Evolutionary conservation across 2,113 vertebrate genomes (phyloP), one percentile per base, ranked within the genome.

Genomic region (Strigops habroptila): DNA sequence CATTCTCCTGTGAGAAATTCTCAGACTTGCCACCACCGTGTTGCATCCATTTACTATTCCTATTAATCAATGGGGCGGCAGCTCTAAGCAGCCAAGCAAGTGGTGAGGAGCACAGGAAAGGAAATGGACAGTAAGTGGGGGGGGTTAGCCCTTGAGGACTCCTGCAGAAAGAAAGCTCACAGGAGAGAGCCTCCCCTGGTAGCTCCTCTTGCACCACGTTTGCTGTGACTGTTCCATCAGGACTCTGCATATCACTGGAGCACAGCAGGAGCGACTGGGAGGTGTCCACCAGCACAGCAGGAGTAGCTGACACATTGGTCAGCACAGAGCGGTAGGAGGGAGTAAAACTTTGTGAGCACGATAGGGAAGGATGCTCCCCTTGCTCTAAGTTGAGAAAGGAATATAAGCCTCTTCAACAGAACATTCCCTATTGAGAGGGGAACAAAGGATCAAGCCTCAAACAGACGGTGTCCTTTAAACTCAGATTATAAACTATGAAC

Each of bases 191-290:
- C 27, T 55, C 19, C 13, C 11, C 15, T 44, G 9, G 21, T 33
- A 63, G 30, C 31, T 70, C 12, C 18, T 82, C 51, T 77, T 78
- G 55, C 30, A 67, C 7, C 22, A 62, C 16, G 23, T 81, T 88
- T 86, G 31, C 71, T 80, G 76, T 55, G 43, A 18, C 35, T 60
- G 43, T 14, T 77, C 35, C 35, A 8, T 64, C 53, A 80, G 24
- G 71, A 37, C 25, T 76, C 65, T 49, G 21, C 33, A 33, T 39
- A 49, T 30, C 90, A 74, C 46, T 70, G 64, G 65, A 87, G 53
- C 52, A 55, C 57, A 69, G 48, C 43, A 76, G 68, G 39, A 88
- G 24, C 0, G 0, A 63, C 0, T 43, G 24, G 57, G 43, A 86
- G 81, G 80, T 68, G 46, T 14, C 33, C 80, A 82, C 37, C 21